These are phyloP conservation scores for Benitochromis conjunctus DNA, from an alignment of 2,113 vertebrate genomes.

Conservation along the genomic window DNA sequence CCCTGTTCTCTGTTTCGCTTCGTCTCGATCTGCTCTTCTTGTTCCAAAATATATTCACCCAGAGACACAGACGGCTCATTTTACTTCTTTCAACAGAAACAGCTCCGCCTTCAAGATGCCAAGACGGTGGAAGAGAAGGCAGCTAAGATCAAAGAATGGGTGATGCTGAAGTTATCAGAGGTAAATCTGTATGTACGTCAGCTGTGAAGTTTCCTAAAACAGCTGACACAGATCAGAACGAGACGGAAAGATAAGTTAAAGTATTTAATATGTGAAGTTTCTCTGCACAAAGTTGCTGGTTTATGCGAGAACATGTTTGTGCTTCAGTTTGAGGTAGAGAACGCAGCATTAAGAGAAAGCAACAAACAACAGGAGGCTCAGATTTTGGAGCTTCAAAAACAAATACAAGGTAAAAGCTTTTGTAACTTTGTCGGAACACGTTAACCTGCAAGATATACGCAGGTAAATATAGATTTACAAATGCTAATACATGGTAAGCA, in stretches of 20 bases:
- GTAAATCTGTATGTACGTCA: constrained; percentile 62
- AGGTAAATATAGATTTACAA: background rate
- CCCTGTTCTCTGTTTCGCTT: background rate
- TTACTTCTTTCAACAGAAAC: constrained; percentile 78
- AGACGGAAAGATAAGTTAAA: background rate
- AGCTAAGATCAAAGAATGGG: constrained; percentile 98
- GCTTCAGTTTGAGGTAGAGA: constrained; percentile 89
- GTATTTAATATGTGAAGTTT: background rate
- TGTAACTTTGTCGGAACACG: background rate
- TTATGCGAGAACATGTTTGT: background rate
- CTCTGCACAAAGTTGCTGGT: background rate
- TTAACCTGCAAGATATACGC: background rate
- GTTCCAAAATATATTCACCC: background rate
- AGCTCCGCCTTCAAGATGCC: constrained; percentile 88
- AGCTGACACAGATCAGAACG: background rate
- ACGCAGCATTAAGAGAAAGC: constrained; percentile 83
- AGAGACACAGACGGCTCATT: background rate
- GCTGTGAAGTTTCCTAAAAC: background rate
- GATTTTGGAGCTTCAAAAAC: constrained; percentile 82
- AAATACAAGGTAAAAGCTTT: constrained; percentile 79
- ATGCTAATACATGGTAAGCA: background rate
- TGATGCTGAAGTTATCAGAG: constrained; percentile 92
- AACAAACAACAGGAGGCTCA: constrained; percentile 88
- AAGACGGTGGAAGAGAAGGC: constrained; percentile 98
- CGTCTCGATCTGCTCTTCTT: background rate